These are phyloP conservation scores for Phragmatobia fuliginosa DNA, from an alignment of 2,888 invertebrate species.

Conservation along the genomic window DNA sequence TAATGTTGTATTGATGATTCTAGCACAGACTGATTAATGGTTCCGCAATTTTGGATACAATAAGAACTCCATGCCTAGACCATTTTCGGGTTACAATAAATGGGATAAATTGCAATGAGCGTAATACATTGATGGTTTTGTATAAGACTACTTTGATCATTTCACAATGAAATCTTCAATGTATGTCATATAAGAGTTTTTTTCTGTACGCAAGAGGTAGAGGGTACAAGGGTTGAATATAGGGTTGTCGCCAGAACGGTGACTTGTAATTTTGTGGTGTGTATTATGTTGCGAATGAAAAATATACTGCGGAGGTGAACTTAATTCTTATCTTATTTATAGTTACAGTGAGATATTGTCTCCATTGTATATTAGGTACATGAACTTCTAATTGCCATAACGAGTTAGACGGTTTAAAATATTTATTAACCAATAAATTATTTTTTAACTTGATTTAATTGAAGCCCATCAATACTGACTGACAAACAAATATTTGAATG, in stretches of 20 bases:
- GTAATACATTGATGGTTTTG: conserved; percentile 56
- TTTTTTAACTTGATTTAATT: too few relatives aligned
- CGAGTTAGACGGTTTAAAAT: background rate
- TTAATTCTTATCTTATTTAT: conserved; percentile 56
- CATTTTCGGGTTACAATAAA: conserved; percentile 57
- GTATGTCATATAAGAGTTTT: conserved; percentile 33
- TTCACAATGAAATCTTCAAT: conserved; percentile 37
- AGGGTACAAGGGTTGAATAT: conserved; percentile 61
- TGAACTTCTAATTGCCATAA: background rate
- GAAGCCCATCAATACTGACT: too few relatives aligned
- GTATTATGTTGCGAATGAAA: conserved; percentile 62
- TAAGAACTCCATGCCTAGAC: conserved; percentile 67
- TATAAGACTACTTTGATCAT: fast-evolving
- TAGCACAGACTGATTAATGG: conserved; percentile 85
- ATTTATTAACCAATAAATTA: background rate
- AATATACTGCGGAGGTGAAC: conserved; percentile 62
- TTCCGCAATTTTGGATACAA: conserved; percentile 78
- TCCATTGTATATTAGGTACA: background rate
- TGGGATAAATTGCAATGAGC: conserved; percentile 17
- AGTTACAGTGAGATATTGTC: conserved; percentile 19
- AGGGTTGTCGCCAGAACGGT: conserved; percentile 83
- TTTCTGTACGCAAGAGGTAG: conserved; percentile 20
- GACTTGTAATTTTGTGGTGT: conserved; percentile 79
- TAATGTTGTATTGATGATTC: conserved; percentile 86
- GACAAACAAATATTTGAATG: too few relatives aligned